phyloP scores from a whole-genome alignment of 2,797 vertebrate genomes.

The Tauraco hartlaubi region DNA sequence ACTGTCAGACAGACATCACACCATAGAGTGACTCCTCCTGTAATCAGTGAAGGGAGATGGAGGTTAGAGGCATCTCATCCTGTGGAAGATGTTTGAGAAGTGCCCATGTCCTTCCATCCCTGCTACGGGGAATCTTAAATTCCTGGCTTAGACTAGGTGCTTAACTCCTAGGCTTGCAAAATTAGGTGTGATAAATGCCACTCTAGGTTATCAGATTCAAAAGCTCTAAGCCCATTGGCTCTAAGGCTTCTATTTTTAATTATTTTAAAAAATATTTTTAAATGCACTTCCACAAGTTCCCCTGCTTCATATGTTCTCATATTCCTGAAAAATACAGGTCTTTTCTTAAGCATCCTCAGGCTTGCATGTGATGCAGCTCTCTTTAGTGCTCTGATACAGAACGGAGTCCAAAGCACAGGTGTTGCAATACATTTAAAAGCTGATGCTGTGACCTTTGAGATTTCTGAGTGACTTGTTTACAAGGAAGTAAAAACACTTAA shows the following conservation, averaged over 20 bases:
- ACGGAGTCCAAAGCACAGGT: rapidly evolving
- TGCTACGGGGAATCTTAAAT: neutral
- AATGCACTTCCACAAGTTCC: neutral
- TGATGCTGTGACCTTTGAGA: neutral
- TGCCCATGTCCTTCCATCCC: neutral
- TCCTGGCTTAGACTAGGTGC: neutral
- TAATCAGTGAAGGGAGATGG: neutral
- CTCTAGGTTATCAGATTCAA: neutral
- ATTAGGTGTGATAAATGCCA: neutral
- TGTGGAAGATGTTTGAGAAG: neutral
- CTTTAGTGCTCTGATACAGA: neutral
- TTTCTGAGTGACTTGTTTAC: neutral
- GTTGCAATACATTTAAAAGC: neutral
- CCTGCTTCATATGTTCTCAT: neutral
- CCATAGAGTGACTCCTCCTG: neutral
- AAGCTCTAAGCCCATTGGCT: neutral
- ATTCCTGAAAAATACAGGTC: neutral
- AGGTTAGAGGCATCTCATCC: neutral
- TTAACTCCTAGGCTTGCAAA: neutral
- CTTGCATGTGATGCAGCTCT: neutral
- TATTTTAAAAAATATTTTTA: neutral
- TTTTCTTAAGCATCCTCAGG: neutral
- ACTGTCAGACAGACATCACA: neutral
- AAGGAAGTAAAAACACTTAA: neutral
- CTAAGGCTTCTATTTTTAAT: neutral